These are phyloP conservation scores for Porites evermanni DNA, from an alignment of 92 coral and sea anemone genomes.

Conservation along the genomic window DNA sequence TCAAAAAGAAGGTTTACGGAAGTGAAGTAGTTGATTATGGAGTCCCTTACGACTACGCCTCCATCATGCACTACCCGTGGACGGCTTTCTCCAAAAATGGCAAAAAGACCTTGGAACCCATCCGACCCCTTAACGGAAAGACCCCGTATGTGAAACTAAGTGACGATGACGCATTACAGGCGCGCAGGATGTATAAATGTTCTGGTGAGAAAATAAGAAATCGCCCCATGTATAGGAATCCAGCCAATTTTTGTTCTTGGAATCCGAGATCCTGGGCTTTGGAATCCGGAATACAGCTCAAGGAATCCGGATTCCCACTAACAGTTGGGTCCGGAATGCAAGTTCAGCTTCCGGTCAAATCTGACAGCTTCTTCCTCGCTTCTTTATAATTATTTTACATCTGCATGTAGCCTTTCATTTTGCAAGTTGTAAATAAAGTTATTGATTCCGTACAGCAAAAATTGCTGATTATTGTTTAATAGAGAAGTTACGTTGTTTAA, in stretches of 20 bases:
- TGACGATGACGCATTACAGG: conserved; percentile 90
- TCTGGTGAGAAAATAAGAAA: conserved; percentile 58
- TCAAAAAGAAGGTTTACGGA: conserved; percentile 85
- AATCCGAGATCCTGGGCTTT: neutral
- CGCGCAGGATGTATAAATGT: conserved; percentile 93
- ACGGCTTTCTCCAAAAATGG: conserved; percentile 90
- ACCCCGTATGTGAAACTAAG: conserved; percentile 88
- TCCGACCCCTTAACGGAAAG: conserved; percentile 77
- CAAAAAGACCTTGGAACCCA: conserved; percentile 79
- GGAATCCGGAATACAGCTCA: too few species aligned
- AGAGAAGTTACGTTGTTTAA: too few species aligned
- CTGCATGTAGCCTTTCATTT: too few species aligned
- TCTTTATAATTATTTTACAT: too few species aligned
- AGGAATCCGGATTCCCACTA: too few species aligned
- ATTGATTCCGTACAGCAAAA: too few species aligned
- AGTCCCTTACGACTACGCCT: conserved; percentile 90
- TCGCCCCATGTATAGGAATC: neutral
- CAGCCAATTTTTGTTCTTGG: neutral
- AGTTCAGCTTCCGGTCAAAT: too few species aligned
- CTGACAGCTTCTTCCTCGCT: too few species aligned
- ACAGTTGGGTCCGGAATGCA: too few species aligned
- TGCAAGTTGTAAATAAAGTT: too few species aligned
- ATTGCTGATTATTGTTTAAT: too few species aligned
- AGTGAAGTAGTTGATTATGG: conserved; percentile 90
- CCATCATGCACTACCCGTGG: conserved; percentile 98